phyloP scores from a whole-genome alignment of 2,113 vertebrate genomes.

The Barbus barbus region DNA sequence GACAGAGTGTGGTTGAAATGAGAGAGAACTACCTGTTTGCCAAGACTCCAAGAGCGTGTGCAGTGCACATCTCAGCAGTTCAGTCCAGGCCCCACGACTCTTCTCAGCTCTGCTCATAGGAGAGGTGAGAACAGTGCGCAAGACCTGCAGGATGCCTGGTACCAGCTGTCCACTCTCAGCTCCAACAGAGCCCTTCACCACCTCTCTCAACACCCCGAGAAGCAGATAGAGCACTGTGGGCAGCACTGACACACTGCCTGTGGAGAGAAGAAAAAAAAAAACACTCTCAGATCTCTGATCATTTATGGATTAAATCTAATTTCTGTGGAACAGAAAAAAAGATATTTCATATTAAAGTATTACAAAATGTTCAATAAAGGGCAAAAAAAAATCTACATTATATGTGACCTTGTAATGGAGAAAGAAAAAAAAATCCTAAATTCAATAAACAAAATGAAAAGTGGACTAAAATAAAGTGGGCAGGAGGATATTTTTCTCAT shows the following conservation, averaged over 20 bases:
- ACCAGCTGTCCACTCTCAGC: slow-evolving; percentile 62
- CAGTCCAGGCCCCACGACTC: slow-evolving; percentile 82
- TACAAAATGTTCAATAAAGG: not conserved
- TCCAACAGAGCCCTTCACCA: slow-evolving; percentile 66
- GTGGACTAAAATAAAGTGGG: not conserved
- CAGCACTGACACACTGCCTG: slow-evolving; percentile 91
- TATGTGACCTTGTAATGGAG: not conserved
- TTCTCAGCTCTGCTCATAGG: slow-evolving; percentile 91
- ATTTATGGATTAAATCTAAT: not conserved
- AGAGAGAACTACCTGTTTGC: slow-evolving; percentile 73
- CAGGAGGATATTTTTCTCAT: not conserved
- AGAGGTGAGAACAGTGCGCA: slow-evolving; percentile 82
- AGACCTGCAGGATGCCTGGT: slow-evolving; percentile 81
- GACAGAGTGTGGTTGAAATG: not conserved
- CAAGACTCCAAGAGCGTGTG: slow-evolving; percentile 82
- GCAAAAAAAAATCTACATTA: not conserved
- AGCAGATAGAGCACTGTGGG: slow-evolving; percentile 90
- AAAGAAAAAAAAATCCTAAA: not conserved
- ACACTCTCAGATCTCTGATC: not conserved
- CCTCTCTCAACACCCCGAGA: slow-evolving; percentile 85
- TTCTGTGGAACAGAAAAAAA: not conserved
- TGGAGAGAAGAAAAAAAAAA: slow-evolving; percentile 47
- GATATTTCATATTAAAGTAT: not conserved
- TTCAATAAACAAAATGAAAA: not conserved
- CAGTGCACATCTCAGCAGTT: slow-evolving; percentile 82